These are phyloP conservation scores for Channa striata DNA, from an alignment of 2,797 vertebrate species.

Conservation along the genomic window DNA sequence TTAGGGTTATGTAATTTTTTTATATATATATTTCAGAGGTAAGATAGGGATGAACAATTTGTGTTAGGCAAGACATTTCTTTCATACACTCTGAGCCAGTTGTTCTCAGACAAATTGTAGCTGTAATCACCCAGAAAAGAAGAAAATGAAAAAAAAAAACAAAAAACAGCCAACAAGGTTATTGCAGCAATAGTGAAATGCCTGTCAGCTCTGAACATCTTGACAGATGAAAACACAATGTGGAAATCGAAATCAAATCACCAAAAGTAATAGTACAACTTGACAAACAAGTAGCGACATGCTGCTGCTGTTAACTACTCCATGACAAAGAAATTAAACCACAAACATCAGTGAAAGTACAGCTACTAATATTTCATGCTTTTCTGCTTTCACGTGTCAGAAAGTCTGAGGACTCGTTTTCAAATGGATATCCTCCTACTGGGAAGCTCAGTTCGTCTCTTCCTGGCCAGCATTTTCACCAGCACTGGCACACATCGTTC, in stretches of 20 bases:
- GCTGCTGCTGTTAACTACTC: neutral
- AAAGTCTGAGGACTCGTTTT: slow-evolving; percentile 26
- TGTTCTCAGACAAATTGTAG: slow-evolving; percentile 8
- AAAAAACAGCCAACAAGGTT: neutral
- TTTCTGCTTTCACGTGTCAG: slow-evolving; percentile 38
- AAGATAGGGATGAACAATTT: slow-evolving; percentile 9
- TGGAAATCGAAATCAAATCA: neutral
- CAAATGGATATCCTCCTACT: slow-evolving; percentile 13
- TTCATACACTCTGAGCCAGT: slow-evolving; percentile 7
- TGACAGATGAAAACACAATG: slow-evolving; percentile 1
- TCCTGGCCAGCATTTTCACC: slow-evolving; percentile 43
- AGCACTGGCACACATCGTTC: slow-evolving; percentile 18
- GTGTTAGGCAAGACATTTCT: slow-evolving; percentile 10
- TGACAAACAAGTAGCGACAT: neutral
- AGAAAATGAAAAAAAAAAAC: neutral
- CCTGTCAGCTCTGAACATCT: neutral
- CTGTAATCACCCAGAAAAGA: neutral
- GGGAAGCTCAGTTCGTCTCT: slow-evolving; percentile 33
- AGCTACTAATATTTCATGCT: slow-evolving; percentile 24
- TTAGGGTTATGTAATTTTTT: slow-evolving; percentile 7
- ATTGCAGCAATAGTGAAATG: neutral
- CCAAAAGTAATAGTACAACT: neutral
- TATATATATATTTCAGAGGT: slow-evolving; percentile 1
- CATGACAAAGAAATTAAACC: slow-evolving; percentile 17
- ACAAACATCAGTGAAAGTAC: slow-evolving; percentile 3